Evolutionary conservation across 2,888 invertebrate genomes (phyloP).

Genomic region (Polymixis flavicincta): DNA sequence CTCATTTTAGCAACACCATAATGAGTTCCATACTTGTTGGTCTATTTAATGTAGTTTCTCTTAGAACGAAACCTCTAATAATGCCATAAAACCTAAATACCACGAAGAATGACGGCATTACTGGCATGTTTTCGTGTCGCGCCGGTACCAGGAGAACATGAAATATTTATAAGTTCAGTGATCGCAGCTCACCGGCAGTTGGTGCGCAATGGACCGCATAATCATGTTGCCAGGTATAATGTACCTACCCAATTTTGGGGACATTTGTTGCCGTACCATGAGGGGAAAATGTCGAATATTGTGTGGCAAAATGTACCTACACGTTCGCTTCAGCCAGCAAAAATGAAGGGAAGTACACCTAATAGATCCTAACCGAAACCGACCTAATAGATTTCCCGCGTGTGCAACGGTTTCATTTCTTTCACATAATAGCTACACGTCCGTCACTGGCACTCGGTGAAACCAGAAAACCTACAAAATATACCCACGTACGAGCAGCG

Average conservation of each 20-base stretch:
- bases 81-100: slow-evolving; percentile 36
- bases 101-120: slow-evolving; percentile 30
- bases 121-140: slow-evolving; percentile 27
- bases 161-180: slow-evolving; percentile 63
- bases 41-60: slow-evolving; percentile 1
- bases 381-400: slow-evolving; percentile 5
- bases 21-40: slow-evolving; percentile 12
- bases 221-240: slow-evolving; percentile 47
- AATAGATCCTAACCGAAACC: too few relatives aligned
- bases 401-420: slow-evolving; percentile 28
- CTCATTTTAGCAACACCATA: slow-evolving; percentile 4
- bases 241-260: slow-evolving; percentile 18
- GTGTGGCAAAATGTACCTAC: neutral
- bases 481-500: neutral
- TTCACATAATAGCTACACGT: slow-evolving; percentile 7
- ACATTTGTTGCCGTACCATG: slow-evolving; percentile 26
- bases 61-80: slow-evolving; percentile 32
- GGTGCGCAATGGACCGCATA: slow-evolving; percentile 39
- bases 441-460: slow-evolving; percentile 7
- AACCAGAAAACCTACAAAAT: slow-evolving; percentile 8
- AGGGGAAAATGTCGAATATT: slow-evolving; percentile 13
- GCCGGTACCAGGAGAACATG: slow-evolving; percentile 35
- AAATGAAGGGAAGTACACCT: slow-evolving; percentile 18
- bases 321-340: slow-evolving; percentile 4
- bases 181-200: slow-evolving; percentile 40